phyloP scores from a whole-genome alignment of 2,888 invertebrate genomes.

The Deroplatys truncata region DNA sequence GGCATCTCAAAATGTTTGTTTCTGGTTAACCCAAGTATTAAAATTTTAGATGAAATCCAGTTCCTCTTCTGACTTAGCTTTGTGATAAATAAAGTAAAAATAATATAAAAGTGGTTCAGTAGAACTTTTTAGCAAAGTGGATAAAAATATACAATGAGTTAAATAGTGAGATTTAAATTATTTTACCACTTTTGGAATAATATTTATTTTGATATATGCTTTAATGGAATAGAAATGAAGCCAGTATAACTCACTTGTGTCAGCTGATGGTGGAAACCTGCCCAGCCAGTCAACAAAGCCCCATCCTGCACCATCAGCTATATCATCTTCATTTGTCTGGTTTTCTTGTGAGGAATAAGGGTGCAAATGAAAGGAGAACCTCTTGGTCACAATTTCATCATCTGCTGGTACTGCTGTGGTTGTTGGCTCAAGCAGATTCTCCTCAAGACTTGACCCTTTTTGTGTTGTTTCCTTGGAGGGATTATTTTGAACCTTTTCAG shows the following conservation, averaged over 20 bases:
- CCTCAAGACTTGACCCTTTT: background rate
- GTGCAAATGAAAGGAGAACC: background rate
- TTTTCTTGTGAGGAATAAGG: background rate
- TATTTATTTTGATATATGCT: background rate
- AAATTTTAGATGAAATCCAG: too few species aligned
- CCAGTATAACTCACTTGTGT: background rate
- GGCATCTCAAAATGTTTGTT: too few species aligned
- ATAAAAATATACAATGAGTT: too few species aligned
- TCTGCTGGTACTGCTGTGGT: background rate
- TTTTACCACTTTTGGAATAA: background rate
- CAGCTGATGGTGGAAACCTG: background rate
- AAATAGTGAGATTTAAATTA: too few species aligned
- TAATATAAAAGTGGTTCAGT: too few species aligned
- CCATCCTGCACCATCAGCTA: background rate
- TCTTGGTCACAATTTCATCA: background rate
- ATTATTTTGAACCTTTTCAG: background rate
- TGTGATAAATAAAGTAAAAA: too few species aligned
- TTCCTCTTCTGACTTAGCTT: too few species aligned
- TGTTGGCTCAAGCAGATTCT: background rate
- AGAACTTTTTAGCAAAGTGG: too few species aligned
- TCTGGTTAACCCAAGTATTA: too few species aligned
- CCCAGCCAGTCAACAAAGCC: background rate
- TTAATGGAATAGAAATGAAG: background rate
- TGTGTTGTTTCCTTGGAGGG: background rate
- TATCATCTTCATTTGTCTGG: background rate